Evolutionary conservation across 2,888 invertebrate genomes (phyloP).

Genomic region (Azorinus chamasolen): DNA sequence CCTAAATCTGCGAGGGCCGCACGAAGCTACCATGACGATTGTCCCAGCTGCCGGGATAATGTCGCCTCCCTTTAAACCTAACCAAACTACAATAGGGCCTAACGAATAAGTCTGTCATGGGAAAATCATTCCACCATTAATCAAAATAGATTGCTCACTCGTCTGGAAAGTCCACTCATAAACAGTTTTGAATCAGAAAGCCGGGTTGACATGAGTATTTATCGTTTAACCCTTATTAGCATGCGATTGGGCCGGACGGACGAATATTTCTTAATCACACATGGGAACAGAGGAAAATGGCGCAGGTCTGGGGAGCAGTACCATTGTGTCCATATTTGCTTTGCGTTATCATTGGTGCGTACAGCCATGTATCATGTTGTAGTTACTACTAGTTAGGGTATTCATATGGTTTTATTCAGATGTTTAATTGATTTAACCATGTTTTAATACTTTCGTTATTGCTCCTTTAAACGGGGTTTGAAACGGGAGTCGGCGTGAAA

Average conservation of each 20-base stretch:
- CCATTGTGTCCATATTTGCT: conserved; percentile 62
- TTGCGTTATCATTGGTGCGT: conserved; percentile 51
- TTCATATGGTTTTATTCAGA: conserved; percentile 62
- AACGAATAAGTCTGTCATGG: conserved; percentile 65
- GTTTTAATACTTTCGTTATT: conserved; percentile 54
- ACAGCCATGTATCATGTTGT: conserved; percentile 40
- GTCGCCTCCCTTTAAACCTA: conserved; percentile 60
- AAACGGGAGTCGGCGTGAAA: not conserved
- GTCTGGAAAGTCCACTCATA: conserved; percentile 60
- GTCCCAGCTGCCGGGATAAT: conserved; percentile 62
- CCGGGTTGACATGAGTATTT: conserved; percentile 51
- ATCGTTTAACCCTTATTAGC: conserved; percentile 64
- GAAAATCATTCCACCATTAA: conserved; percentile 64
- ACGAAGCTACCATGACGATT: conserved; percentile 51
- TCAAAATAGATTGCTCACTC: conserved; percentile 60
- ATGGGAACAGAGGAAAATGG: conserved; percentile 50
- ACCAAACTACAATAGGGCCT: conserved; percentile 57
- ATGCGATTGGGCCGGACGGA: conserved; percentile 42
- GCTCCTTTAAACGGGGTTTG: conserved; percentile 32
- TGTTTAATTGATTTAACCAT: conserved; percentile 58
- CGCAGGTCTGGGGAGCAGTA: conserved; percentile 43
- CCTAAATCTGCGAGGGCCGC: conserved; percentile 12
- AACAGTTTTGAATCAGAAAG: conserved; percentile 57
- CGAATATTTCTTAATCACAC: conserved; percentile 43
- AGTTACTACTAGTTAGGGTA: conserved; percentile 46